Evolutionary conservation across 23 tunicate species (phyloP).

Genomic region (Trididemnum nubilum): DNA sequence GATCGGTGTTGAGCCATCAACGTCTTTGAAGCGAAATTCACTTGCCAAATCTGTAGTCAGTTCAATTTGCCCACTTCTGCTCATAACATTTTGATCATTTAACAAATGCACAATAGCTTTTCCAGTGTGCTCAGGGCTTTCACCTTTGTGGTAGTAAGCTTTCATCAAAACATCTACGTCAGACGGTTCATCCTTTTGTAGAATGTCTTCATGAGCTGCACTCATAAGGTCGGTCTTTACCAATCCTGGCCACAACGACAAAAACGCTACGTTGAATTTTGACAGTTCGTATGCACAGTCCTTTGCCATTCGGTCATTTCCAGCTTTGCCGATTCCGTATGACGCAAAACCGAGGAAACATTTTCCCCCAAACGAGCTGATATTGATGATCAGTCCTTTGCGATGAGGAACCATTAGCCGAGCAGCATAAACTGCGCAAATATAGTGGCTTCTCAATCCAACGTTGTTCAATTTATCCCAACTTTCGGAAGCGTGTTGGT

Average conservation of each 20-base stretch:
- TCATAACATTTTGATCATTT: conserved; percentile 45
- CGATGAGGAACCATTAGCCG: conserved; percentile 61
- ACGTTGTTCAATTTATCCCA: conserved; percentile 63
- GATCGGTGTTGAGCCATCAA: conserved; percentile 33
- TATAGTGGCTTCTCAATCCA: conserved; percentile 49
- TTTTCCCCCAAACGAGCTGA: conserved; percentile 68
- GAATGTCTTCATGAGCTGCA: background rate
- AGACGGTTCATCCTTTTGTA: background rate
- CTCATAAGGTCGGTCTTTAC: conserved; percentile 71
- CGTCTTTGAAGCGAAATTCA: conserved; percentile 37
- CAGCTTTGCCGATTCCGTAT: conserved; percentile 76
- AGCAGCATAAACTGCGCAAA: conserved; percentile 65
- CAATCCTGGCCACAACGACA: conserved; percentile 90
- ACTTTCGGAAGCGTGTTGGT: background rate
- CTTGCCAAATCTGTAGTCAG: conserved; percentile 57
- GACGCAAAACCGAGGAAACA: conserved; percentile 32
- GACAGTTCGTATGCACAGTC: conserved; percentile 70
- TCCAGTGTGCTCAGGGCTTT: conserved; percentile 40
- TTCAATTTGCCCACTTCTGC: conserved; percentile 46
- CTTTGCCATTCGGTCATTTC: conserved; percentile 82
- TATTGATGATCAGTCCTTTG: conserved; percentile 64
- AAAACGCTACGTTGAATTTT: conserved; percentile 60
- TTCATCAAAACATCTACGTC: too few species aligned
- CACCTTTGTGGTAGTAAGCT: conserved; percentile 19
- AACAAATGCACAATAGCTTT: conserved; percentile 26